These are phyloP conservation scores for Astreopora myriophthalma DNA, from an alignment of 64 coral and sea anemone genomes.

Conservation along the genomic window DNA sequence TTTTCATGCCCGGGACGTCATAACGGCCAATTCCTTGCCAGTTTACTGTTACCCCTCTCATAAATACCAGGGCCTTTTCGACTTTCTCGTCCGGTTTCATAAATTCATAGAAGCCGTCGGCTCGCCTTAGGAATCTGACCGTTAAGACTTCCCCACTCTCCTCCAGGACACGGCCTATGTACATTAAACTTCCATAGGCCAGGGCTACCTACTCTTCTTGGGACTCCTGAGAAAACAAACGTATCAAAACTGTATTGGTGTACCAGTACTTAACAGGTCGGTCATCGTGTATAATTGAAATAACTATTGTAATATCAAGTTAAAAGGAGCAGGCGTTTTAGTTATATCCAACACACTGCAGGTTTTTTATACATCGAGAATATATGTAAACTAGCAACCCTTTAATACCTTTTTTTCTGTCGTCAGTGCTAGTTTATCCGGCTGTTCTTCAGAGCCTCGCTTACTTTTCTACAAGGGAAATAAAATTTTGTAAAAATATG, in stretches of 20 bases:
- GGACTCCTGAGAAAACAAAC: background rate
- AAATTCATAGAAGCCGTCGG: background rate
- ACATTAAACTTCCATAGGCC: background rate
- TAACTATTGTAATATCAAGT: background rate
- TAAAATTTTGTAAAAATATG: background rate
- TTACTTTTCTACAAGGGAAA: background rate
- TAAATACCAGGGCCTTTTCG: background rate
- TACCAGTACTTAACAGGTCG: too few relatives aligned
- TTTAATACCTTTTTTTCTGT: background rate
- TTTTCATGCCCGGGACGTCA: background rate
- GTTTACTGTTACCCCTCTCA: background rate
- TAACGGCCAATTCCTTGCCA: background rate
- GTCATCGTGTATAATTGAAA: background rate
- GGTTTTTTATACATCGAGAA: too few relatives aligned
- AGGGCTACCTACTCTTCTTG: background rate
- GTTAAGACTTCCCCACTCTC: background rate
- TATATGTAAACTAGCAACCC: too few relatives aligned
- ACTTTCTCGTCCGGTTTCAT: background rate
- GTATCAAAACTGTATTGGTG: background rate
- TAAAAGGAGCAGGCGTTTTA: background rate
- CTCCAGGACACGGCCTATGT: background rate
- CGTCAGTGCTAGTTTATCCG: background rate
- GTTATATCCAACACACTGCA: background rate
- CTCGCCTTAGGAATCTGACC: background rate
- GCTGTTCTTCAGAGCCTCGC: background rate